Base-by-base conservation (phyloP, 1,140 invertebrate genomes). In the Drosophila jambulina region DNA sequence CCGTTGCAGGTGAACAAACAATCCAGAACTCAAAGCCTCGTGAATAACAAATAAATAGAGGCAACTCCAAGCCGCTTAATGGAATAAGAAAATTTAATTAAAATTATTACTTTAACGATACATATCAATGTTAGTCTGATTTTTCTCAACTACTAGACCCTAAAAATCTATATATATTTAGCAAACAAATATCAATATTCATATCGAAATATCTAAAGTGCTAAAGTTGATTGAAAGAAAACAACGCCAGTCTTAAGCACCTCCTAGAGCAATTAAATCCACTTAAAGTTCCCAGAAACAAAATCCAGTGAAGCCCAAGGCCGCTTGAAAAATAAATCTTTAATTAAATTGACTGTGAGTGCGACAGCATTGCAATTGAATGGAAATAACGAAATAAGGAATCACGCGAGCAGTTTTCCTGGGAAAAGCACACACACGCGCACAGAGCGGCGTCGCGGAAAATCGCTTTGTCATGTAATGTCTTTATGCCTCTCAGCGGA, bases 391-490 rank as follows among this genome's bases (percentile, higher is more conserved):
- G 68, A 71, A 59, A 59, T 72, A 72, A 59, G 27, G 67, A 72
- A 74, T 72, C 70, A 74, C 70, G 70, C 70, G 54, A 74, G 43
- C 36, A 74, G 43, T 72, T 60, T 60, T 60, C 23, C 54, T 60
- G 13, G 9, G 45, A 23, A 67, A 56, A 38, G 21, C 21, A 17
- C 8, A 36, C 27, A 32, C 25, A 29, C 49, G 21, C 27, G 19
- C n/a, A 57, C 49, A 19, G 19, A 54, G 49, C 43, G 27, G 58
- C 46, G 43, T 43, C 43, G 71, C 59, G 76, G 56, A 45, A 87
- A 84, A 87, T 78, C 80, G 80, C 84, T 80, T 78, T 87, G 84
- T 87, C 84, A 88, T 87, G 84, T 84, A 88, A 88, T 88, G 68
- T 88, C 84, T 69, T 80, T 87, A 88, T 87, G 85, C 82, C 80